phyloP scores from a whole-genome alignment of 2,888 invertebrate genomes.

The Apantesis nais region DNA sequence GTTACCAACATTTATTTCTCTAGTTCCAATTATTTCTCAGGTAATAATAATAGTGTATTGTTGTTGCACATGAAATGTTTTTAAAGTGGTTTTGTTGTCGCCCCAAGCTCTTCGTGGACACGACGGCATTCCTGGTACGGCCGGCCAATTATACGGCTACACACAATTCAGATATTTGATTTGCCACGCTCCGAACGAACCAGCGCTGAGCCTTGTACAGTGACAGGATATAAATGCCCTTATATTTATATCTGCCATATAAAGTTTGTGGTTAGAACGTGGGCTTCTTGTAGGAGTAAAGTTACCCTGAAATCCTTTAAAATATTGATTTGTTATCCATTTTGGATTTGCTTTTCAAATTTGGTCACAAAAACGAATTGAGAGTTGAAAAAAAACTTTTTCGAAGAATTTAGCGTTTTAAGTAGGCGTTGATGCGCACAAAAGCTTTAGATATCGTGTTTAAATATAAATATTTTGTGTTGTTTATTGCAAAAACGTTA shows the following conservation, averaged over 20 bases:
- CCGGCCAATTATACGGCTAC: conserved; percentile 44
- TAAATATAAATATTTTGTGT: conserved; percentile 3
- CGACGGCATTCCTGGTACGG: conserved; percentile 36
- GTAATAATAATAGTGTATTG: conserved; percentile 7
- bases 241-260: conserved; percentile 33
- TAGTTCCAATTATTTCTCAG: conserved; percentile 3
- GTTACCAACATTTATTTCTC: neutral
- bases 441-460: neutral
- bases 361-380: conserved; percentile 11
- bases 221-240: conserved; percentile 35
- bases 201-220: conserved; percentile 20
- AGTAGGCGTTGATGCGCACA: conserved; percentile 17
- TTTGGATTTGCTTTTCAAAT: conserved; percentile 4
- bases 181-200: conserved; percentile 44
- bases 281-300: conserved; percentile 23
- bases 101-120: conserved; percentile 24
- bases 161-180: conserved; percentile 48
- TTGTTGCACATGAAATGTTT: conserved; percentile 15
- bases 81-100: conserved; percentile 28
- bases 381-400: conserved; percentile 6
- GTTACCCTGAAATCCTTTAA: conserved; percentile 17
- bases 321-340: conserved; percentile 15
- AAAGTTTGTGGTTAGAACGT: conserved; percentile 31
- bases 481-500: neutral
- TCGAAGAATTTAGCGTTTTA: conserved; percentile 14